A percentile compares a stretch with the other conserved stretches of the same genome.
phyloP scores from a whole-genome alignment of 1,140 invertebrate species.

The Oryctes rhinoceros region DNA sequence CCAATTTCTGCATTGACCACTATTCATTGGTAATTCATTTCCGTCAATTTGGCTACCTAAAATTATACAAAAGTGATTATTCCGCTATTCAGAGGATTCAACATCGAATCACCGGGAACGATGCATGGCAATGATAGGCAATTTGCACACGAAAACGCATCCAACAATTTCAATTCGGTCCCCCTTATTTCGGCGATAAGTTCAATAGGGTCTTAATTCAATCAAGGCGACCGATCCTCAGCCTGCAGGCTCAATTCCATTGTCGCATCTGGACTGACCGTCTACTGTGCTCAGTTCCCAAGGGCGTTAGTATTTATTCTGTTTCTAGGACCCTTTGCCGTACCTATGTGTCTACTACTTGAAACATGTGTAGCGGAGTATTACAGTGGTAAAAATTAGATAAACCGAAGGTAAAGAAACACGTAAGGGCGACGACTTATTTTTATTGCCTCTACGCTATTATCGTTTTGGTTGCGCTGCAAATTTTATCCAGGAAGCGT shows the following conservation, averaged over 20 bases:
- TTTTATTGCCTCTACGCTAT: background rate
- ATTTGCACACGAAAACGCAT: constrained; percentile 37
- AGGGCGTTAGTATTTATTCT: constrained; percentile 32
- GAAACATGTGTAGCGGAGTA: constrained; percentile 2
- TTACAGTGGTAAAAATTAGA: constrained; percentile 14
- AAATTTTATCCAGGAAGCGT: background rate
- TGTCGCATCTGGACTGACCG: constrained; percentile 39
- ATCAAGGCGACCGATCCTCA: constrained; percentile 37
- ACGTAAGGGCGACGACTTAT: background rate
- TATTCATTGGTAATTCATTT: too few relatives aligned
- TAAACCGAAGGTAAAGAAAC: background rate
- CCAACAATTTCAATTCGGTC: constrained; percentile 32
- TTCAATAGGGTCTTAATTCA: constrained; percentile 41
- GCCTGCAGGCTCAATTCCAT: constrained; percentile 38
- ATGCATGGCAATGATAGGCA: constrained; percentile 20
- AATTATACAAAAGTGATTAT: background rate
- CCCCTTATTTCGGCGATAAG: constrained; percentile 35
- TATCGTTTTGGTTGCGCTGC: background rate
- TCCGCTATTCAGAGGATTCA: background rate
- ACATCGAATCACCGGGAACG: background rate
- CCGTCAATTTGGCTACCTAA: background rate
- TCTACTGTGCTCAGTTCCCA: constrained; percentile 8
- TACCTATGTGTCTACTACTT: background rate
- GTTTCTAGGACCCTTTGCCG: background rate
- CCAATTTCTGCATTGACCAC: too few relatives aligned